phyloP scores from a whole-genome alignment of 1,140 invertebrate species.

The Drosophila sp. region DNA sequence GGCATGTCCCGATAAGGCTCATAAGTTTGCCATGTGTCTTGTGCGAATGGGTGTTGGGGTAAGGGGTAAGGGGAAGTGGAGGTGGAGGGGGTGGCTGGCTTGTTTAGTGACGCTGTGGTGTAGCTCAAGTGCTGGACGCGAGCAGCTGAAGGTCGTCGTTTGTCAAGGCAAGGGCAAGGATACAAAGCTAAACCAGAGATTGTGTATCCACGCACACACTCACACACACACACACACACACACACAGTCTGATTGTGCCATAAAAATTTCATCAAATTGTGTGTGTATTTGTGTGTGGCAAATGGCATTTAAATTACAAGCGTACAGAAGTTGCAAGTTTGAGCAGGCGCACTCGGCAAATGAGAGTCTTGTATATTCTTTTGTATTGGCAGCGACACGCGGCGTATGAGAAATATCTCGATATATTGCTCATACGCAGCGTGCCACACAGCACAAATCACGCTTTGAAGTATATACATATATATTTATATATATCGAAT shows the following conservation, averaged over 20 bases:
- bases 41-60: background rate
- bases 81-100: conserved; percentile 2
- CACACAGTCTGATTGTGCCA: conserved; percentile 39
- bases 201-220: conserved; percentile 48
- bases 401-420: conserved; percentile 70
- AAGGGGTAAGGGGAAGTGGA: background rate
- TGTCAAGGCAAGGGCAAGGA: conserved; percentile 75
- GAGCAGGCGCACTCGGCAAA: conserved; percentile 66
- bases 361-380: conserved; percentile 17
- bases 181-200: conserved; percentile 51
- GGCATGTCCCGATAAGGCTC: conserved; percentile 61
- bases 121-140: conserved; percentile 49
- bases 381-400: conserved; percentile 44
- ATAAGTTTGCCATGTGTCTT: conserved; percentile 28
- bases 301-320: conserved; percentile 53
- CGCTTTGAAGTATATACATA: conserved; percentile 20
- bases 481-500: conserved; percentile 25
- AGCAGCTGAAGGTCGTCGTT: conserved; percentile 66
- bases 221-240: conserved; percentile 7
- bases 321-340: conserved; percentile 48
- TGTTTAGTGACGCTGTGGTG: conserved; percentile 9
- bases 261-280: conserved; percentile 48
- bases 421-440: conserved; percentile 61
- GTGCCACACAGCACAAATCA: conserved; percentile 46
- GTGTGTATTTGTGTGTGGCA: conserved; percentile 21